phyloP scores from a whole-genome alignment of 2,888 invertebrate species.

The Lithodes maja region DNA sequence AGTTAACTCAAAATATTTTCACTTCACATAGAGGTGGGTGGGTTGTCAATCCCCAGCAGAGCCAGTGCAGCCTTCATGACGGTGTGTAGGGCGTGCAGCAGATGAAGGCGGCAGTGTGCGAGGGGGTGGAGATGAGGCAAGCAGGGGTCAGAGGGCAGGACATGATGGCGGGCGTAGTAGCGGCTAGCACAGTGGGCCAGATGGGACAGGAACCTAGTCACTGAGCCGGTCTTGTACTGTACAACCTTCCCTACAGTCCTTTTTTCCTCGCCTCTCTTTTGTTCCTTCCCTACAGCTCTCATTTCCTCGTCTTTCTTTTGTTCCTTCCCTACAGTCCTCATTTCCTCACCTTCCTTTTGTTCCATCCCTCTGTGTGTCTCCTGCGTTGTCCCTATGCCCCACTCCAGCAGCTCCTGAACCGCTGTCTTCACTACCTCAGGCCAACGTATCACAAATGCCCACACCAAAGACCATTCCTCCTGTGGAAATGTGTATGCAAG shows the following conservation, averaged over 20 bases:
- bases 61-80: conserved; percentile 38
- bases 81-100: conserved; percentile 20
- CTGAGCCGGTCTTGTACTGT: conserved; percentile 27
- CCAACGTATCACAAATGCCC: conserved; percentile 47
- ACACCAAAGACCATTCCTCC: conserved; percentile 55
- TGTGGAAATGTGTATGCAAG: not conserved
- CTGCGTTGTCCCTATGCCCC: not conserved
- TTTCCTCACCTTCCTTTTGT: no score
- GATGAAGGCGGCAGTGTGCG: conserved; percentile 39
- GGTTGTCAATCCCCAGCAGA: conserved; percentile 32
- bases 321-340: not conserved
- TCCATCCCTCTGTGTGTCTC: not conserved
- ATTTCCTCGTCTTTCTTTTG: no score
- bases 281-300: not conserved
- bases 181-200: conserved; percentile 36
- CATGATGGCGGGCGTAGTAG: conserved; percentile 41
- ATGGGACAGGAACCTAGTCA: conserved; percentile 27
- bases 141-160: conserved; percentile 21
- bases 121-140: conserved; percentile 46
- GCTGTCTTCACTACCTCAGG: conserved; percentile 38
- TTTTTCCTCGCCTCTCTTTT: no score
- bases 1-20: not conserved
- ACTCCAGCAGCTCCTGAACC: not conserved
- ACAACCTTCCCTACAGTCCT: not conserved
- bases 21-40: conserved; percentile 44